A percentile compares a stretch with the other conserved stretches of the same genome.
These are phyloP conservation scores for Labroides dimidiatus DNA, from an alignment of 2,797 vertebrate genomes.

Conservation along the genomic window DNA sequence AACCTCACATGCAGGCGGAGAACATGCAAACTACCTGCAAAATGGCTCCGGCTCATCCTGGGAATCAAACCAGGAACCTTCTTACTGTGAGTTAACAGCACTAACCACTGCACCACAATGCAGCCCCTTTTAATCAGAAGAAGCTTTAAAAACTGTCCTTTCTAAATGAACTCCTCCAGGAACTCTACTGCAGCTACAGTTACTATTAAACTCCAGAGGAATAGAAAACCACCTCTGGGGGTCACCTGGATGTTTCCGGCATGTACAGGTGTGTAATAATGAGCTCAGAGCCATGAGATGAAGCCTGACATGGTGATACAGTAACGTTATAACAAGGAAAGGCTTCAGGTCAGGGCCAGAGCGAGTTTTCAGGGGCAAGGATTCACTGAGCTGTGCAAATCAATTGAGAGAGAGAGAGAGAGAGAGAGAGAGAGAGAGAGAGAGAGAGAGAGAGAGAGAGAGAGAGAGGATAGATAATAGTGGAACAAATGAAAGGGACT, in stretches of 20 bases:
- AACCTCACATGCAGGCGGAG: no score
- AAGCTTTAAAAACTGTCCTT: no score
- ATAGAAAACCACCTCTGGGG: background rate
- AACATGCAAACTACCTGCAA: no score
- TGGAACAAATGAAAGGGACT: conserved; percentile 61
- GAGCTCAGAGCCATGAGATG: background rate
- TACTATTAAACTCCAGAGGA: background rate
- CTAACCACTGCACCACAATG: no score
- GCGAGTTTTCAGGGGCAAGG: conserved; percentile 26
- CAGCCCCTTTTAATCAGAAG: no score
- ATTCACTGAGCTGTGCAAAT: conserved; percentile 55
- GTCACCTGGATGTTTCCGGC: conserved; percentile 1
- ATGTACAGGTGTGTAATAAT: conserved; percentile 20
- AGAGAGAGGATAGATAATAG: conserved; percentile 44
- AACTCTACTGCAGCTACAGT: no score
- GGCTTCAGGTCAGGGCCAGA: conserved; percentile 69
- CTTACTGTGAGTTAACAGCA: no score
- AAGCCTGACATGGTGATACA: conserved; percentile 27
- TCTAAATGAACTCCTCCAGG: no score
- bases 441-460: conserved; percentile 9
- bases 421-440: conserved; percentile 18
- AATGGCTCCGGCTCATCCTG: no score
- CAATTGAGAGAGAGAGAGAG: conserved; percentile 32
- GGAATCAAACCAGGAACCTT: no score
- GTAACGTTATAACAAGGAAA: conserved; percentile 87